phyloP scores from a whole-genome alignment of 2,888 invertebrate species.

The Melanchra persicariae region DNA sequence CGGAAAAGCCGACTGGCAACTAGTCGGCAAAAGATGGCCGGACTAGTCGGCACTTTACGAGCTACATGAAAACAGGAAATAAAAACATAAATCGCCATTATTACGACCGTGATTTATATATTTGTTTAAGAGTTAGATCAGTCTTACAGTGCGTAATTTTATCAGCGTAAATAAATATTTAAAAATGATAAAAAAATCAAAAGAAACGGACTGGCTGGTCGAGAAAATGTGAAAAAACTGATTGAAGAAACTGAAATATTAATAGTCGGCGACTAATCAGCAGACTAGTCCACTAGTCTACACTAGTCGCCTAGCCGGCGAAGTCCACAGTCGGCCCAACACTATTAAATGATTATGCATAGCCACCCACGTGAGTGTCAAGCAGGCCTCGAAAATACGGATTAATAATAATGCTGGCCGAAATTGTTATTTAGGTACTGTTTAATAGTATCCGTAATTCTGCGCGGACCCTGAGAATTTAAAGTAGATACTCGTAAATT shows the following conservation, averaged over 20 bases:
- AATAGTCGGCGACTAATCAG: no score
- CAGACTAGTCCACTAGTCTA: no score
- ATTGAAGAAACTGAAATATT: no score
- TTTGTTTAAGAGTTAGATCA: no score
- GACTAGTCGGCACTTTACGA: not conserved
- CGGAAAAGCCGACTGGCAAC: no score
- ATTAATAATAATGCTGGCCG: conserved; percentile 29
- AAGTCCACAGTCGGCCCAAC: not conserved
- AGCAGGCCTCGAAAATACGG: conserved; percentile 28
- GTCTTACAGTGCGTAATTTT: no score
- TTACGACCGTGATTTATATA: not conserved
- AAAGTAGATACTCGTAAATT: conserved; percentile 3
- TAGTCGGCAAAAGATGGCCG: not conserved
- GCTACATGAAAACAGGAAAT: no score
- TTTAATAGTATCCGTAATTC: conserved; percentile 20
- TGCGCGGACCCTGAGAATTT: conserved; percentile 24
- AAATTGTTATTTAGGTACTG: conserved; percentile 30
- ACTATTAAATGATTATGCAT: conserved; percentile 49
- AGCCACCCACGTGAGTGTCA: conserved; percentile 53
- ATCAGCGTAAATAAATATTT: no score
- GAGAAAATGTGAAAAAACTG: no score
- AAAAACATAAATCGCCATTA: no score
- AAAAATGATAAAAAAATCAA: no score
- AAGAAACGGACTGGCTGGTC: no score
- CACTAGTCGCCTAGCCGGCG: not conserved